Evolutionary conservation across 2,888 invertebrate species (phyloP).

Genomic region (Drosophila mettleri): DNA sequence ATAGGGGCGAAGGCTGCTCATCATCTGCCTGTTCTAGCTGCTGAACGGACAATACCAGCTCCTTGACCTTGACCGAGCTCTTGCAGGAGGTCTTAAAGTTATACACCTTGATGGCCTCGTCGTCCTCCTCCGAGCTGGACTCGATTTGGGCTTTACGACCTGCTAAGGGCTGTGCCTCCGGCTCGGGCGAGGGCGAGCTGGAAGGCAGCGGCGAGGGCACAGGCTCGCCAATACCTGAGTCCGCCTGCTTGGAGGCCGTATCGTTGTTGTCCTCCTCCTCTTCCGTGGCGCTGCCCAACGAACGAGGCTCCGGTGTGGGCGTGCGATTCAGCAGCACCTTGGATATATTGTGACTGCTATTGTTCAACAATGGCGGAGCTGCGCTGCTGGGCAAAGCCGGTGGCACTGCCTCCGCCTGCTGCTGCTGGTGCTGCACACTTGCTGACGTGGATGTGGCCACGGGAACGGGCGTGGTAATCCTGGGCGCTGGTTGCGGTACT

Average conservation of each 20-base stretch:
- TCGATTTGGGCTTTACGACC: slow-evolving; percentile 70
- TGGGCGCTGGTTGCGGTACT: slow-evolving; percentile 77
- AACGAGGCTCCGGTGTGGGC: slow-evolving; percentile 81
- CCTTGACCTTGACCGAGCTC: slow-evolving; percentile 62
- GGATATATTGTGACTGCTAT: slow-evolving; percentile 70
- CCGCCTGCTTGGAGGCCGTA: slow-evolving; percentile 81
- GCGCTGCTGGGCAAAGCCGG: slow-evolving; percentile 37
- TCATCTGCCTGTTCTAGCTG: slow-evolving; percentile 23
- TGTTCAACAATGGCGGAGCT: slow-evolving; percentile 23
- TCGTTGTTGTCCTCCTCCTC: slow-evolving; percentile 73
- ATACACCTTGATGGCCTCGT: slow-evolving; percentile 84
- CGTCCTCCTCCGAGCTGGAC: slow-evolving; percentile 84
- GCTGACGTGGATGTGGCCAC: background rate
- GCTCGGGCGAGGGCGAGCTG: slow-evolving; percentile 48
- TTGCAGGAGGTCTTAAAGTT: slow-evolving; percentile 84
- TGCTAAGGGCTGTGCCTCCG: background rate
- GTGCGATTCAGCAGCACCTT: slow-evolving; percentile 83
- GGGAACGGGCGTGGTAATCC: slow-evolving; percentile 56
- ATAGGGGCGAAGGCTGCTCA: slow-evolving; percentile 19
- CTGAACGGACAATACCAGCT: slow-evolving; percentile 25
- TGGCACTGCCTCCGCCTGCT: slow-evolving; percentile 21
- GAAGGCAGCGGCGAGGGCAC: slow-evolving; percentile 69
- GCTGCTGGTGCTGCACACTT: background rate
- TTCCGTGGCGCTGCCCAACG: slow-evolving; percentile 59
- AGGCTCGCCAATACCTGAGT: slow-evolving; percentile 83